Evolutionary conservation across 2,113 vertebrate species (phyloP).

Genomic region (Hipposideros armiger): DNA sequence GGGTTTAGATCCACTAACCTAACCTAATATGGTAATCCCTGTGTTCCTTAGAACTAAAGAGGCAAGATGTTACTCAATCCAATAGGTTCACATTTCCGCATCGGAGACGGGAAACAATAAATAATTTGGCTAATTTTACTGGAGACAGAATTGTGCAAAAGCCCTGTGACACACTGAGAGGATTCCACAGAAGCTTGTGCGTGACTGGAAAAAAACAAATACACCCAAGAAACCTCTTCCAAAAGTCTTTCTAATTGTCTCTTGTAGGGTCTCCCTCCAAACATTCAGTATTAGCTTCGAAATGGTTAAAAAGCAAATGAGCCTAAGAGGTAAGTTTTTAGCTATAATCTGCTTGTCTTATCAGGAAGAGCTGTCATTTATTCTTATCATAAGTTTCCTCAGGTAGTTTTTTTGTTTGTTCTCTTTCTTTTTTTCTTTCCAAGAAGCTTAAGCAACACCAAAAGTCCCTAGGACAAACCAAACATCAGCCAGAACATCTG

Average conservation of each 20-base stretch:
- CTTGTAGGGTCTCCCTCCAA: not conserved
- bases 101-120: not conserved
- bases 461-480: not conserved
- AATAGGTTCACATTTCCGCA: not conserved
- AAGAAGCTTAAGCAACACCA: not conserved
- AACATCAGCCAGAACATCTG: not conserved
- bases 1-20: not conserved
- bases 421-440: not conserved
- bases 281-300: not conserved
- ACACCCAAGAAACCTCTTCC: not conserved
- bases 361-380: not conserved
- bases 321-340: not conserved
- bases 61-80: not conserved
- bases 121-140: not conserved
- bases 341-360: not conserved
- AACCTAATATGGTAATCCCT: not conserved
- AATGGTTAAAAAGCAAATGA: not conserved
- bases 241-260: not conserved
- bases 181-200: not conserved
- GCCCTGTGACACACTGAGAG: not conserved
- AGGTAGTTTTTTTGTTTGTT: not conserved
- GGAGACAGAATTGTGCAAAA: not conserved
- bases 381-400: not conserved
- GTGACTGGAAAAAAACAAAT: not conserved
- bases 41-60: not conserved